A percentile compares a stretch with the other conserved stretches of the same genome.
These are phyloP conservation scores for Caloenas nicobarica DNA, from an alignment of 2,113 vertebrate genomes.

Conservation along the genomic window DNA sequence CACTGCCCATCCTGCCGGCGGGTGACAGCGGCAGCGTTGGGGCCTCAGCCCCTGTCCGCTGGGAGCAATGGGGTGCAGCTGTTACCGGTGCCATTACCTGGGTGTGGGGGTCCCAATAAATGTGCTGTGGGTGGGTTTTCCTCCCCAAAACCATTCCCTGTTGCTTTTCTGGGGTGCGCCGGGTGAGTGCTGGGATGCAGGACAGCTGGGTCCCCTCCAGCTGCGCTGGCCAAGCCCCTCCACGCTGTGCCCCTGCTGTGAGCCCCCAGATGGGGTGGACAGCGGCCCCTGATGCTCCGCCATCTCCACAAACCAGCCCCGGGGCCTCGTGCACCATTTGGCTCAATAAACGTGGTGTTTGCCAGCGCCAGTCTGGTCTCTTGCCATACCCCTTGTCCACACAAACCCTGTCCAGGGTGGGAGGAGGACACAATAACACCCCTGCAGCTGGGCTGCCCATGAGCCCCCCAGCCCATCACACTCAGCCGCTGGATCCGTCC, in stretches of 20 bases:
- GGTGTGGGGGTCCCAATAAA: background rate
- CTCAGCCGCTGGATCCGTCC: accelerated
- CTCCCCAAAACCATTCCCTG: background rate
- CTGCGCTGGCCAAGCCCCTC: background rate
- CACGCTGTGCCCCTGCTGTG: accelerated
- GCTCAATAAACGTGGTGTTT: background rate
- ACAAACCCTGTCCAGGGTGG: accelerated
- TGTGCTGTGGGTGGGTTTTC: accelerated
- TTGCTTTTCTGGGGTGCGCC: background rate
- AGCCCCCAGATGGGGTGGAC: accelerated
- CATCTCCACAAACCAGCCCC: background rate
- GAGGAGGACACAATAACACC: background rate
- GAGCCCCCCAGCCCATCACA: accelerated
- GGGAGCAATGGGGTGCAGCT: background rate
- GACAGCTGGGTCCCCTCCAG: background rate
- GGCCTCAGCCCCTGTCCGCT: background rate
- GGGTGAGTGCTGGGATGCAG: background rate
- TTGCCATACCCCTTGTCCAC: accelerated
- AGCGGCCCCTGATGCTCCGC: background rate
- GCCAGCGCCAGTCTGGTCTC: background rate
- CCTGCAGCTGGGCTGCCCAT: accelerated
- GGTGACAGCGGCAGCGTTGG: accelerated
- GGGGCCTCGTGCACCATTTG: accelerated
- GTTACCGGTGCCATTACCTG: background rate
- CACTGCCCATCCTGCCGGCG: accelerated